These are phyloP conservation scores for Vicugna pacos DNA, from an alignment of 2,113 vertebrate species.

Conservation along the genomic window DNA sequence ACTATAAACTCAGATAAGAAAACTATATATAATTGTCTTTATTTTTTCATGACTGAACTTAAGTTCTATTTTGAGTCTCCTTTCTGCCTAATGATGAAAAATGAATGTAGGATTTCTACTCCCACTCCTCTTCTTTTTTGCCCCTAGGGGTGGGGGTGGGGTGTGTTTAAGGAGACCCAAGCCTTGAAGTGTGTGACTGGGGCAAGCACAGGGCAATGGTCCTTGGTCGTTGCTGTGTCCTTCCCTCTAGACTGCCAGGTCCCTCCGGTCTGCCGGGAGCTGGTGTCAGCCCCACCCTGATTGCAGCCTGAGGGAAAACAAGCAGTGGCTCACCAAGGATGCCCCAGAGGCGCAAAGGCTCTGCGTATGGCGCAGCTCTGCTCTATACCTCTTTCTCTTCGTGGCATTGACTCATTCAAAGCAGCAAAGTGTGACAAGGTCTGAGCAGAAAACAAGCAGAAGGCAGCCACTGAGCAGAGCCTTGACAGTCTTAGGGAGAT, in stretches of 20 bases:
- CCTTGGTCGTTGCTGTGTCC: not conserved
- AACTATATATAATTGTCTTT: not conserved
- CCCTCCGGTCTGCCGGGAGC: not conserved
- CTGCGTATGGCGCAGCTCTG: accelerated
- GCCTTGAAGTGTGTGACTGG: not conserved
- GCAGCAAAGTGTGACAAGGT: not conserved
- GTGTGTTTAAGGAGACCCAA: not conserved
- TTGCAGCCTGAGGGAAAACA: not conserved
- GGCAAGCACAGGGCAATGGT: not conserved
- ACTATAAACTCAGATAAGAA: not conserved
- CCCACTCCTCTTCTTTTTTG: not conserved
- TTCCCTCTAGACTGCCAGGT: not conserved
- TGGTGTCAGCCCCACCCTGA: not conserved
- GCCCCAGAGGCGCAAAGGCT: not conserved
- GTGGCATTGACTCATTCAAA: not conserved
- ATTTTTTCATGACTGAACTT: not conserved
- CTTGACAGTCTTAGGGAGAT: not conserved
- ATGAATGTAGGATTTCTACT: not conserved
- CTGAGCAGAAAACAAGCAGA: not conserved
- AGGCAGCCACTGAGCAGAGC: not conserved
- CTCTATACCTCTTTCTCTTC: not conserved
- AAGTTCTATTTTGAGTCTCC: not conserved
- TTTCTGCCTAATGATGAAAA: not conserved
- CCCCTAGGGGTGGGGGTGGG: not conserved
- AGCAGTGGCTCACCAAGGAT: not conserved